Evolutionary conservation across 2,797 vertebrate species (phyloP), one percentile per base, ranked within the genome.

Genomic region (Prunella strophiata): DNA sequence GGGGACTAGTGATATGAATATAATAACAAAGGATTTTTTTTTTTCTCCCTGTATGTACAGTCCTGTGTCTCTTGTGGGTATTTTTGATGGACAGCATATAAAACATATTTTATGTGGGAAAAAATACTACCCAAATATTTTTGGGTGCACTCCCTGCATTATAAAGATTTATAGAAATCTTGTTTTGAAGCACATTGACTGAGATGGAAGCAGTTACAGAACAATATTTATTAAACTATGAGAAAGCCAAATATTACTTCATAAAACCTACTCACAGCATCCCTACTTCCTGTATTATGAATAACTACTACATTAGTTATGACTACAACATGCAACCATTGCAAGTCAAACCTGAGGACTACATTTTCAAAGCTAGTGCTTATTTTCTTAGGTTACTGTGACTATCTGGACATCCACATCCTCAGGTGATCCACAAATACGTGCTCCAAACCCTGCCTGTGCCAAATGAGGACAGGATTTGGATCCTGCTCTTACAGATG

Each of bases 241-340:
- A 57, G 40, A 58, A 25, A 85, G 76, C 42, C 74, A 94, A 86
- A 48, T 85, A 83, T 74, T 92, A 75, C 59, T 88, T 93, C 62
- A 77, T 75, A 58, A 89, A 88, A 65, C 20, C n/a, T 38, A 48
- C 4, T 67, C 58, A 61, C 30, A 70, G 26, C 59, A 89, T 73
- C 22, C 67, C 40, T 62, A 3, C 7, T 70, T 43, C 76, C 63
- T 66, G 7, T 59, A 4, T 54, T 26, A 81, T 4, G 1, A 81
- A 51, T 48, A 68, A 29, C 42, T 72, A 9, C 22, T 34, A 40
- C 16, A 29, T 7, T 38, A 11, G 0, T n/a, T 36, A 74, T 16
- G 62, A 65, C 57, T 74, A 55, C 14, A 25, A 55, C 40, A 67
- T 25, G 27, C 58, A 91, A 85, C 32, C 7, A 32, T 29, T 32